Percentiles rank a stretch among this genome's conserved stretches.
Evolutionary conservation across 2,888 invertebrate genomes (phyloP).

Genomic region (Dendrolimus houi): DNA sequence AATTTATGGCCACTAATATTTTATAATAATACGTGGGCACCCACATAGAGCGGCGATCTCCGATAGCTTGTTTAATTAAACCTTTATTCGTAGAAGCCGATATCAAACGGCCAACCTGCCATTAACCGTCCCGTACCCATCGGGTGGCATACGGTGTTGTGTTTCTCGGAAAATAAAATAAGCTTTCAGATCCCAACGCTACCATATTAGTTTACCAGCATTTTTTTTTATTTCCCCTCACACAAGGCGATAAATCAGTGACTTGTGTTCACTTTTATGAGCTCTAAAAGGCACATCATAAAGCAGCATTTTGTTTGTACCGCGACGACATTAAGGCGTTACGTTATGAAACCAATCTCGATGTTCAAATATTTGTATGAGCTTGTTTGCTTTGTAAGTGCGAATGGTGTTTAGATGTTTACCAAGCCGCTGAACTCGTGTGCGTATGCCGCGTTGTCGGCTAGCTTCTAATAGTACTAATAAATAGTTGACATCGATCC

Average conservation of each 20-base stretch:
- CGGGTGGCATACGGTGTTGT: constrained; percentile 30
- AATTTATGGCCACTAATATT: background rate
- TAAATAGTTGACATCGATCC: constrained; percentile 59
- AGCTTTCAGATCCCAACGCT: constrained; percentile 51
- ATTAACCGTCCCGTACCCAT: constrained; percentile 15
- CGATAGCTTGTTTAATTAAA: constrained; percentile 5
- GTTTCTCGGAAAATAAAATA: constrained; percentile 61
- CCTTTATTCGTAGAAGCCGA: constrained; percentile 15
- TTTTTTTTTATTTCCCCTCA: constrained; percentile 36
- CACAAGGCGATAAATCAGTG: constrained; percentile 29
- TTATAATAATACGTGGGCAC: background rate
- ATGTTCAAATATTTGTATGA: constrained; percentile 69
- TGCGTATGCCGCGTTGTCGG: constrained; percentile 39
- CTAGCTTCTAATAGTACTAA: constrained; percentile 54
- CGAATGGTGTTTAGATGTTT: constrained; percentile 74
- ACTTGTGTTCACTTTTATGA: constrained; percentile 21
- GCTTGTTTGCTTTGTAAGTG: constrained; percentile 72
- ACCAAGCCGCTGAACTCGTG: constrained; percentile 63
- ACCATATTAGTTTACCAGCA: constrained; percentile 61
- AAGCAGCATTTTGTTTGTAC: constrained; percentile 39
- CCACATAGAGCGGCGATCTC: background rate
- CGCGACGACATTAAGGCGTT: constrained; percentile 32
- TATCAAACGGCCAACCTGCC: constrained; percentile 17
- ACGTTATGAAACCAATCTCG: constrained; percentile 52
- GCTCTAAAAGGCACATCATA: constrained; percentile 31